Evolutionary conservation across 2,888 invertebrate genomes (phyloP).

Genomic region (Cantharis rustica): DNA sequence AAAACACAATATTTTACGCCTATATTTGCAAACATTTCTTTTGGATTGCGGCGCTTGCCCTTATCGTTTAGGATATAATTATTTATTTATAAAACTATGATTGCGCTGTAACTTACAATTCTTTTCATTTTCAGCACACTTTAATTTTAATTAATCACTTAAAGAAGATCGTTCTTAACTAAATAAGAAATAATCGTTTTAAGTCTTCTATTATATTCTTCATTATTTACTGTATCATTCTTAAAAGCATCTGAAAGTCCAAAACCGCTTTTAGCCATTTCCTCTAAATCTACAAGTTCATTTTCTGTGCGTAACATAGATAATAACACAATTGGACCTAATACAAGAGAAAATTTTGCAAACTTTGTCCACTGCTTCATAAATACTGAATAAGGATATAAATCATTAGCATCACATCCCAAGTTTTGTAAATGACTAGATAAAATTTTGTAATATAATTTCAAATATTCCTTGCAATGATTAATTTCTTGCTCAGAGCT

Average conservation of each 20-base stretch:
- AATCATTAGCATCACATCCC: conserved; percentile 33
- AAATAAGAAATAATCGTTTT: background rate
- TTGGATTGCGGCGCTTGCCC: too few species aligned
- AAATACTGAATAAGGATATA: conserved; percentile 31
- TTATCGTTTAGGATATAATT: too few species aligned
- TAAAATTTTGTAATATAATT: conserved; percentile 38
- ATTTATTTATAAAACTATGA: too few species aligned
- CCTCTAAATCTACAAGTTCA: background rate
- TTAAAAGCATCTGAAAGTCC: background rate
- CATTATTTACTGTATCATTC: background rate
- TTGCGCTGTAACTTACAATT: too few species aligned
- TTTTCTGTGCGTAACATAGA: background rate
- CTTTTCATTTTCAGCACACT: too few species aligned
- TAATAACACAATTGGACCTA: background rate
- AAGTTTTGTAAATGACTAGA: conserved; percentile 32
- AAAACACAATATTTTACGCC: too few species aligned
- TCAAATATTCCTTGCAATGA: conserved; percentile 34
- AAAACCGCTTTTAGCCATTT: background rate
- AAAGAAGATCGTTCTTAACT: background rate
- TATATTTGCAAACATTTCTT: too few species aligned
- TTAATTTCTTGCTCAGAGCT: conserved; percentile 30
- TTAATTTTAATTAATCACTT: background rate
- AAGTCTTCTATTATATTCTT: background rate
- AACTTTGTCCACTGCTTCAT: conserved; percentile 16
- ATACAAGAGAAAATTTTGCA: conserved; percentile 21